These are phyloP conservation scores for Ennomos quercinarius DNA, from an alignment of 2,888 invertebrate species.

Conservation along the genomic window DNA sequence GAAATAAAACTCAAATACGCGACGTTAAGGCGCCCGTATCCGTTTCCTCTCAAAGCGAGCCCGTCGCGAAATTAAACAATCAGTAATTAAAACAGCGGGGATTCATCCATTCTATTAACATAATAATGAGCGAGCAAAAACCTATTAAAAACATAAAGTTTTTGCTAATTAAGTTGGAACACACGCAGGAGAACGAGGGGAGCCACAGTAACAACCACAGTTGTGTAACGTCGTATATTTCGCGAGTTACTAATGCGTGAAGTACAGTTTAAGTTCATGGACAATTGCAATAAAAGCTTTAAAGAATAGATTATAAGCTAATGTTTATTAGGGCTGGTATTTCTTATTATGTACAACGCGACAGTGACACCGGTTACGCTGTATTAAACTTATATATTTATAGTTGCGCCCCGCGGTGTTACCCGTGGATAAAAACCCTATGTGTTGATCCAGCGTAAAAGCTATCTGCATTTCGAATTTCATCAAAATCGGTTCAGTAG, in stretches of 20 bases:
- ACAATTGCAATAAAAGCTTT: too few relatives aligned
- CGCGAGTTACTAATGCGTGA: too few relatives aligned
- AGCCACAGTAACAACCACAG: conserved; percentile 9
- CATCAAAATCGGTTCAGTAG: too few relatives aligned
- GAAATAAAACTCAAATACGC: conserved; percentile 28
- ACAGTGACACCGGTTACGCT: too few relatives aligned
- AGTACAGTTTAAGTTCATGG: neutral
- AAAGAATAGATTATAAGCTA: too few relatives aligned
- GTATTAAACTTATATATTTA: too few relatives aligned
- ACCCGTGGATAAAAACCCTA: too few relatives aligned
- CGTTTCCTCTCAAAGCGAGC: conserved; percentile 16
- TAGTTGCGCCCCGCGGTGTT: too few relatives aligned
- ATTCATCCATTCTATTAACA: conserved; percentile 31
- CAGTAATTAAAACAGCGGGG: conserved; percentile 28
- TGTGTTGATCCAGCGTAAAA: too few relatives aligned
- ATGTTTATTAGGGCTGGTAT: too few relatives aligned
- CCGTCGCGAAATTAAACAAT: conserved; percentile 32
- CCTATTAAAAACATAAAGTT: conserved; percentile 28
- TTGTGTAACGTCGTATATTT: neutral
- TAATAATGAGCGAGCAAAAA: conserved; percentile 25
- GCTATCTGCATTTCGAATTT: too few relatives aligned
- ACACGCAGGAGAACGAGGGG: conserved; percentile 7
- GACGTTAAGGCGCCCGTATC: conserved; percentile 22
- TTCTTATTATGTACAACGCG: too few relatives aligned
- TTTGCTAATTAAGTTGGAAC: conserved; percentile 25